Evolutionary conservation across 1,140 invertebrate species (phyloP).

Genomic region (Lysiphlebus fabarum): DNA sequence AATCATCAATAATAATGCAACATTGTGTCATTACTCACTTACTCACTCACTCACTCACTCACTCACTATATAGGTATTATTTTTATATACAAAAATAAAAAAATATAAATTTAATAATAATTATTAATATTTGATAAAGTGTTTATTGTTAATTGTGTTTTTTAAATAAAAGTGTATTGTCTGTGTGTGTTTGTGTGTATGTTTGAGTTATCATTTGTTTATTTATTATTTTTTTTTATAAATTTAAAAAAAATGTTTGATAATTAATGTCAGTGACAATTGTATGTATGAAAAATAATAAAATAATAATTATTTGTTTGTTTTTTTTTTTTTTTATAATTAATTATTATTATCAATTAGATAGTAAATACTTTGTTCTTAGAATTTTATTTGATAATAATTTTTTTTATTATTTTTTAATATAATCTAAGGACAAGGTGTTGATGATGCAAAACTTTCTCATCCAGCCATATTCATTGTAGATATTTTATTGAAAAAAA

Average conservation of each 20-base stretch:
- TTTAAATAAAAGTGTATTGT: too few species aligned
- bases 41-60: background rate
- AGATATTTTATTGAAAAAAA: too few species aligned
- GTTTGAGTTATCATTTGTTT: too few species aligned
- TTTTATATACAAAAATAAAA: slow-evolving; percentile 4
- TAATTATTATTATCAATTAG: slow-evolving; percentile 3
- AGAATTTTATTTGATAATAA: background rate
- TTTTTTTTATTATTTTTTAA: slow-evolving; percentile 5
- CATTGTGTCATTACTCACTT: background rate
- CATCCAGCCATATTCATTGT: too few species aligned
- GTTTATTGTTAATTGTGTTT: background rate
- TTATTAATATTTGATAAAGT: background rate
- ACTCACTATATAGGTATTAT: background rate
- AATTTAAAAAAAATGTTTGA: too few species aligned
- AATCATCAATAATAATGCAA: background rate
- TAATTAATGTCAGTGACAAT: too few species aligned
- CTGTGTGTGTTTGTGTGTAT: too few species aligned
- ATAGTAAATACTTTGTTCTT: slow-evolving; percentile 19
- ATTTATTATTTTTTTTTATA: too few species aligned
- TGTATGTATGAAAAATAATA: too few species aligned
- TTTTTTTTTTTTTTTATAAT: background rate
- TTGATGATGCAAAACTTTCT: slow-evolving; percentile 2
- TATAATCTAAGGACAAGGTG: slow-evolving; percentile 19
- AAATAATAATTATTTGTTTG: background rate
- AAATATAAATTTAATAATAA: background rate